Evolutionary conservation across 2,888 invertebrate species (phyloP).

Genomic region (Drosophila atripex): DNA sequence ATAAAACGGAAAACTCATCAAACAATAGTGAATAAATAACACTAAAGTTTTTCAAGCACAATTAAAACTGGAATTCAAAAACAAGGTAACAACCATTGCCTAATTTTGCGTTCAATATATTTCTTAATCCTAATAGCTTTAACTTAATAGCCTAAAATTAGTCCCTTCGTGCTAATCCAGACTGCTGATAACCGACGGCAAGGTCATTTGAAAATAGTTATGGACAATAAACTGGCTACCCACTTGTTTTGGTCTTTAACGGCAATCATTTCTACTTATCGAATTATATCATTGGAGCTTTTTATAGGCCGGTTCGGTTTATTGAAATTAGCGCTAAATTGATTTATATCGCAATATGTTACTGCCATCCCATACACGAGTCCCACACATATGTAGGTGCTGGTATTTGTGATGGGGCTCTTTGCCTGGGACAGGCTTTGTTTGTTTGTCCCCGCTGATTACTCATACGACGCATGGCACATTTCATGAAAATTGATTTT

Average conservation of each 20-base stretch:
- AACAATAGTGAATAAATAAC: not conserved
- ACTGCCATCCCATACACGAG: conserved; percentile 26
- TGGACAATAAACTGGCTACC: not conserved
- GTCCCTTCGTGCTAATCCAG: not conserved
- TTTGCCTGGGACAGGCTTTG: conserved; percentile 36
- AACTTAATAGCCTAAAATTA: not conserved
- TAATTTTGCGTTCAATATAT: conserved; percentile 7
- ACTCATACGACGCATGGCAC: conserved; percentile 70
- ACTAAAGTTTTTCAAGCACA: not conserved
- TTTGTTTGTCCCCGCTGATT: conserved; percentile 63
- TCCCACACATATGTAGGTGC: conserved; percentile 37
- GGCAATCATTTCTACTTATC: conserved; percentile 15
- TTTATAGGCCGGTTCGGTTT: conserved; percentile 48
- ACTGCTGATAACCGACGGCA: not conserved
- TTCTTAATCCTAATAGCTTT: not conserved
- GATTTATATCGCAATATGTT: conserved; percentile 64
- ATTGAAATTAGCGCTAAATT: conserved; percentile 69
- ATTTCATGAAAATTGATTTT: conserved; percentile 78
- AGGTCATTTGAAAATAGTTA: conserved; percentile 13
- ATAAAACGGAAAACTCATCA: conserved; percentile 10
- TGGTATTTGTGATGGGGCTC: not conserved
- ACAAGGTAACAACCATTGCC: conserved; percentile 50
- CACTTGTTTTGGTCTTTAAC: not conserved
- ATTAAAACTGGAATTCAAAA: conserved; percentile 9
- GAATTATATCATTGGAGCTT: conserved; percentile 29